Conservation (phyloP, 2,888 invertebrate genomes). For the Cephus pulcher region DNA sequence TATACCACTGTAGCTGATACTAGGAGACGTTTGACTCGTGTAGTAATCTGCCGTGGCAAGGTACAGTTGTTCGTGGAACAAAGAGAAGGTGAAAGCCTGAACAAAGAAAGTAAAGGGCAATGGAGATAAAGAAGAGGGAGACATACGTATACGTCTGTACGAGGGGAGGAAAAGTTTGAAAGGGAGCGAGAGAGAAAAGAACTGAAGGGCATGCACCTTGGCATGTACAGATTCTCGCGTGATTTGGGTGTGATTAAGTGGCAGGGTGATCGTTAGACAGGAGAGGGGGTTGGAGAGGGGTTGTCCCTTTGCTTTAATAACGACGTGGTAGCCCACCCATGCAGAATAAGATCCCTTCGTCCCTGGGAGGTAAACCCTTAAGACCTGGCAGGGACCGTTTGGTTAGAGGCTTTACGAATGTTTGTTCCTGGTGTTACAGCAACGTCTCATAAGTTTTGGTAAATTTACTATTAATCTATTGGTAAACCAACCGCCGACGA, state of each 20-base stretch:
- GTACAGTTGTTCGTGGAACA: background rate
- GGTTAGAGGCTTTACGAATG: background rate
- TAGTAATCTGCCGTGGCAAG: background rate
- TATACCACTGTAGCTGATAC: background rate
- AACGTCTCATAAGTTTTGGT: background rate
- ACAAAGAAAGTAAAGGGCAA: constrained; percentile 18
- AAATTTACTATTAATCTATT: background rate
- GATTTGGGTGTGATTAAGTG: constrained; percentile 17
- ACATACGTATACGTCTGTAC: background rate
- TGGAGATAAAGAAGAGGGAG: constrained; percentile 6
- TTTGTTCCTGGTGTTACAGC: background rate
- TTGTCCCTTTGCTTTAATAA: constrained; percentile 14
- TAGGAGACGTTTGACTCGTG: background rate
- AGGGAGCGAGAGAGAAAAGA: background rate
- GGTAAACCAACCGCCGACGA: background rate
- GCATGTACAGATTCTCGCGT: background rate
- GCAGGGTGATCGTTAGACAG: background rate
- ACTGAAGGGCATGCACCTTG: background rate
- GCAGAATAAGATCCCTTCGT: constrained; percentile 7
- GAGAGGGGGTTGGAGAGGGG: background rate
- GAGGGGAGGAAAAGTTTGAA: background rate
- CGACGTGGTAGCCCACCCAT: constrained; percentile 19
- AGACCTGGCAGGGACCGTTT: background rate
- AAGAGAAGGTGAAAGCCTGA: background rate
- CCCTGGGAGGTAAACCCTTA: background rate